Evolutionary conservation across 2,797 vertebrate genomes (phyloP), one percentile per base, ranked within the genome.

Genomic region (Agapornis canus): DNA sequence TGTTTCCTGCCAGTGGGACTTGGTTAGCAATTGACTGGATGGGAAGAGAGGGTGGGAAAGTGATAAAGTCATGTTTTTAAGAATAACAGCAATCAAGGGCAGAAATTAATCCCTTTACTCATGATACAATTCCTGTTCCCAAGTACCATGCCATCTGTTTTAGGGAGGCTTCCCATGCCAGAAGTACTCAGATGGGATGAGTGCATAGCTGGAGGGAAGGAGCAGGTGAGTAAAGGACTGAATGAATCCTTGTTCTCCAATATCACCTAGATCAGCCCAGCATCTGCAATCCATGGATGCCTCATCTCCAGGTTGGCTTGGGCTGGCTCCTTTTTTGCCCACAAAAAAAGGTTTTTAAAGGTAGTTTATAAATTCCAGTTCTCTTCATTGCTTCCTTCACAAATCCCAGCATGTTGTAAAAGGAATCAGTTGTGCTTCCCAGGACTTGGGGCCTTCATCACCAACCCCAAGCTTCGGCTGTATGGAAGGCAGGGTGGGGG

Each of bases 401-500:
- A 31, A 89, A 52, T 56, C 66, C 26, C 31, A 52, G 4, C 0
- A 5, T 15, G 18, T 59, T 7, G 3, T 25, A 56, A 29, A 77
- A 65, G 8, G 8, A 82, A 9, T 5, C 16, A 39, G 7, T 80
- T 77, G 14, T 75, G 27, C 13, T 78, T 86, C 7, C 6, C 6
- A 31, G 39, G 29, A 54, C 6, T 6, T 47, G 12, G 13, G 23
- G 60, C 3, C 3, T 68, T 71, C 22, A 26, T 32, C 16, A 52
- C 19, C 39, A 65, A 5, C 5, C 11, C 5, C 20, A 69, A 42
- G 11, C 2, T 43, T 40, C 23, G 66, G 1, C 22, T 39, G 2
- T 21, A 10, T 14, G 37, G 23, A 32, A n/a, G 2, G 1, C 5
- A 31, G 6, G 15, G 9, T 2, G 0, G 8, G 18, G 17, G 35